Base-by-base conservation (phyloP, 2,888 invertebrate genomes). In the Chaitophorus viminalis region DNA sequence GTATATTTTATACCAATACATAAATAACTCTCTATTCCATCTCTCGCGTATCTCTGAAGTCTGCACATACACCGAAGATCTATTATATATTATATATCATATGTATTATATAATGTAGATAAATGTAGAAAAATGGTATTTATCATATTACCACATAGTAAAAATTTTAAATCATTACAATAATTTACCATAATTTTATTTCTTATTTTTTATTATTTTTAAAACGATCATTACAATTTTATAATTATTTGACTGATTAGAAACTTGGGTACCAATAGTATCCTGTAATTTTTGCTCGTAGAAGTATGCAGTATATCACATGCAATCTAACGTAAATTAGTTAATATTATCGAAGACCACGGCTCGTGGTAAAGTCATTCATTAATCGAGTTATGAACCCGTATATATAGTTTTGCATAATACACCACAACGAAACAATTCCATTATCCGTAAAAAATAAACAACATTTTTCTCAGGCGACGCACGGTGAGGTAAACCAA, bases 21-120 rank as follows among this genome's bases (percentile, higher is more conserved):
- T 25, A 60, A 25, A 60, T 60, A 21, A 60, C 25, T 18, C 25
- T 25, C 60, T 60, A 60, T 18, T 18, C 4, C 25, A 6, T 60
- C 60, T 21, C 11, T 68, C 65, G 65, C 11, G 77, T 31, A 14
- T n/a, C 77, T 77, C 54, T 77, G 77, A 77, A 77, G 77, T 77
- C 21, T 11, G 46, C 46, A 3, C 46, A 46, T 46, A 21, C n/a
- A 46, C 29, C 36, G 39, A 76, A 11, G 18, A 76, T 76, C 46
- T 18, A 76, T 76, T 76, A 76, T 76, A n/a, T 46, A 18, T 46
- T 39, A 18, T 39, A 39, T 18, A 76, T 3, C 29, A 29, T 29
- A 78, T 21, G 60, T 25, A 8, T 3, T 60, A 21, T 25, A 60
- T 60, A 60, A 3, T 14, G 14, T 46, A n/a, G n/a, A n/a, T n/a